Percentiles rank a stretch among this genome's conserved stretches.
These are phyloP conservation scores for Channa striata DNA, from an alignment of 2,797 vertebrate species.

Conservation along the genomic window DNA sequence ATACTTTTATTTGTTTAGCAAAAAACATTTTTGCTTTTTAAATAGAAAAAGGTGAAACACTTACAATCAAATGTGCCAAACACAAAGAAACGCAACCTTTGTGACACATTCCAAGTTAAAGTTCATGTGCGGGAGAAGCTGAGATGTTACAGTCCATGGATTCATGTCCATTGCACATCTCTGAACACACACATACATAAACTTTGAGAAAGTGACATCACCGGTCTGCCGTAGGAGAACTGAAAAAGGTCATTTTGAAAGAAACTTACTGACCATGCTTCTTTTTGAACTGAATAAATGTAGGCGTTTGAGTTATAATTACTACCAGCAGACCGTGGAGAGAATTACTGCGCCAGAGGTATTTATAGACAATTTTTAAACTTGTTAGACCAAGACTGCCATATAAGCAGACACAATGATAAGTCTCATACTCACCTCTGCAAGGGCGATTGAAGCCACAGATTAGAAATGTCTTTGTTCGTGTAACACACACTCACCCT, in stretches of 20 bases:
- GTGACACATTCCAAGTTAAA: slow-evolving; percentile 22
- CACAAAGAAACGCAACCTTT: neutral
- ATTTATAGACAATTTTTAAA: neutral
- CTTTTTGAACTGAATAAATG: slow-evolving; percentile 14
- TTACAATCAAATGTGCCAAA: neutral
- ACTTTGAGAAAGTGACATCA: slow-evolving; percentile 35
- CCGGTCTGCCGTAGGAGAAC: slow-evolving; percentile 53
- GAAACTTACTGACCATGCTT: neutral
- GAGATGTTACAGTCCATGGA: slow-evolving; percentile 21
- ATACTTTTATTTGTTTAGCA: too few relatives aligned
- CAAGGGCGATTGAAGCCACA: too few relatives aligned
- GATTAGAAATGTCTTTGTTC: too few relatives aligned
- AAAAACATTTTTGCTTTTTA: too few relatives aligned
- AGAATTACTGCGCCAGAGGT: neutral
- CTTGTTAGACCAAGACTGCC: slow-evolving; percentile 1
- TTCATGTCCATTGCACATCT: slow-evolving; percentile 30
- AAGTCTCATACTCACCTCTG: neutral
- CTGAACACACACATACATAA: slow-evolving; percentile 22
- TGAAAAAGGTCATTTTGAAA: slow-evolving; percentile 18
- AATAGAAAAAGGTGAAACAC: too few relatives aligned
- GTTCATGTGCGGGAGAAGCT: slow-evolving; percentile 30
- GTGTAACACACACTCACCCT: neutral
- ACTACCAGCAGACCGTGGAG: slow-evolving; percentile 10
- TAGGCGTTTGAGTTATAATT: slow-evolving; percentile 15
- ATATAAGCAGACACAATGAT: slow-evolving; percentile 13